phyloP scores from a whole-genome alignment of 2,113 vertebrate genomes.

The Corynorhinus townsendii region DNA sequence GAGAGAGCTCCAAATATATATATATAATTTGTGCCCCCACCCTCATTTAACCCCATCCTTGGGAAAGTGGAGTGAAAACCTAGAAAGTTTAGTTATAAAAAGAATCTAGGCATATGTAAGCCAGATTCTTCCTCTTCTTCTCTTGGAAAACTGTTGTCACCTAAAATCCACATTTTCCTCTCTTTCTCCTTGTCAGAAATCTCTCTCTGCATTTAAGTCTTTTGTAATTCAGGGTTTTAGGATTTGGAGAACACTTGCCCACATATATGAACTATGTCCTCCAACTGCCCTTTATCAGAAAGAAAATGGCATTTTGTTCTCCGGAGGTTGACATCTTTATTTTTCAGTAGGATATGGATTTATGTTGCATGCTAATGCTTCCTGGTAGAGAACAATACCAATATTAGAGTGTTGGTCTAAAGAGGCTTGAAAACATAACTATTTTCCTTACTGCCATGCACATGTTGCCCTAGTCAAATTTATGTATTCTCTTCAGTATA shows the following conservation, averaged over 20 bases:
- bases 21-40: accelerated
- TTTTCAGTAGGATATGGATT: background rate
- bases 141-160: background rate
- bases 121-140: background rate
- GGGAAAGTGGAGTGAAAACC: background rate
- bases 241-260: background rate
- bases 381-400: background rate
- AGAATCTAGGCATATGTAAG: background rate
- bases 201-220: background rate
- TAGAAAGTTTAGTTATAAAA: background rate
- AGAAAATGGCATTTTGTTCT: background rate
- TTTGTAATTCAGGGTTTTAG: background rate
- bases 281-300: background rate
- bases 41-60: background rate
- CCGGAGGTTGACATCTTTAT: background rate
- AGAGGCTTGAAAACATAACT: background rate
- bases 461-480: background rate
- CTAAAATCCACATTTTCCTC: background rate
- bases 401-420: background rate
- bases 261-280: background rate
- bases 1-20: background rate
- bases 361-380: background rate
- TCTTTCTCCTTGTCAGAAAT: background rate
- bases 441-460: background rate
- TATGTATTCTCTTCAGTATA: background rate